Evolutionary conservation across 2,888 invertebrate genomes (phyloP), one percentile per base, ranked within the genome.

Genomic region (Coleophora flavipennella): DNA sequence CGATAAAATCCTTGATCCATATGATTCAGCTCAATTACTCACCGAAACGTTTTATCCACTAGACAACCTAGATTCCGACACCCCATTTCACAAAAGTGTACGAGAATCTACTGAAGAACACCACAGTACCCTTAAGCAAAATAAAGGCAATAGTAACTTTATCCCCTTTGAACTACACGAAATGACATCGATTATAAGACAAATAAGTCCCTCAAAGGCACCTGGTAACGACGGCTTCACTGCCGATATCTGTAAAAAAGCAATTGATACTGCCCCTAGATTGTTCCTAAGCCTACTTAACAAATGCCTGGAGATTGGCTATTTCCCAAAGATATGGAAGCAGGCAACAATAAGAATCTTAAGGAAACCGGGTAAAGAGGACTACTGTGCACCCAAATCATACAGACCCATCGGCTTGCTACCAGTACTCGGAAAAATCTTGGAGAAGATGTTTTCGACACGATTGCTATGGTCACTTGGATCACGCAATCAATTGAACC

Each of bases 371-470:
- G 40, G 36, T 0, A 43, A 39, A 25, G 35, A 36, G 0, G 32
- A 41, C n/a, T 45, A 42, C 31, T 33, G 40, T 2, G 8, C 4
- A 1, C 41, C 49, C 0, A 48, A 44, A 13, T 33, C 46, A 1
- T 41, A 43, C 10, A 29, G 45, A 14, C 44, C 44, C 1, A 48
- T 50, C 2, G 48, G 46, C 0, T 36, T 50, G 0, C 32, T 50
- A 1, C 36, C 46, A 0, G 31, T 50, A 1, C 13, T 48, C 2
- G 46, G 46, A 1, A 50, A 50, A 28, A 31, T 44, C 6, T 13
- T 37, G 3, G 48, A 50, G 34, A 50, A 46, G 27, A 20, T 46
- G 36, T 13, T 46, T 1, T 14, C 36, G 1, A 38, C 13, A 8
- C 35, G 48, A n/a, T 25, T 48, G 3, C 31, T 32, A 1, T 44